A percentile compares a stretch with the other conserved stretches of the same genome.
Evolutionary conservation across 2,888 invertebrate species (phyloP).

Genomic region (Drosophila greeni): DNA sequence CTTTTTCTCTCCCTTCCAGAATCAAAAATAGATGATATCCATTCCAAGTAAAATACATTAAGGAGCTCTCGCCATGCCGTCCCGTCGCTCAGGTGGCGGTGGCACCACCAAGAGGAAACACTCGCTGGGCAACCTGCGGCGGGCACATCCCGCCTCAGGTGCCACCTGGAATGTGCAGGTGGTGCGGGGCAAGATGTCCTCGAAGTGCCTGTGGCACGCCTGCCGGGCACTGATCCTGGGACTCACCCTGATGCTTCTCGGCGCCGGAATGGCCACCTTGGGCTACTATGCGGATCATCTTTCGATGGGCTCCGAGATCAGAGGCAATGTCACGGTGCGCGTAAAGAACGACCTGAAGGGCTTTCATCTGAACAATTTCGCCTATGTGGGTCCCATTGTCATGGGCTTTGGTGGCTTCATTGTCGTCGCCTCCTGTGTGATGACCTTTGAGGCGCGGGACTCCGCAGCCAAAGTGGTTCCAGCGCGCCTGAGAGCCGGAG

Average conservation of each 20-base stretch:
- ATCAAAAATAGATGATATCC: constrained; percentile 8
- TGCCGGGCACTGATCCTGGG: constrained; percentile 94
- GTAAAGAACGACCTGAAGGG: constrained; percentile 90
- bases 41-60: not conserved
- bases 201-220: constrained; percentile 94
- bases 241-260: constrained; percentile 90
- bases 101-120: constrained; percentile 77
- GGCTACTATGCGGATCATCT: constrained; percentile 92
- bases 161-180: constrained; percentile 93
- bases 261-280: constrained; percentile 95
- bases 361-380: constrained; percentile 91
- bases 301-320: constrained; percentile 87
- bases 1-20: not conserved
- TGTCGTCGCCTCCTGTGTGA: constrained; percentile 97
- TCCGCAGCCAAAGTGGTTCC: constrained; percentile 95
- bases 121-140: constrained; percentile 81
- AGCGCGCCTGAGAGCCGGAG: constrained; percentile 82
- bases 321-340: constrained; percentile 87
- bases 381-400: constrained; percentile 97
- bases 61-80: constrained; percentile 69
- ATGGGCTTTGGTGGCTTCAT: constrained; percentile 99
- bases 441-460: constrained; percentile 98
- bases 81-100: constrained; percentile 72
- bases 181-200: constrained; percentile 91
- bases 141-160: constrained; percentile 88